Conservation (phyloP, 1,140 invertebrate species). For the Cydia fagiglandana region DNA sequence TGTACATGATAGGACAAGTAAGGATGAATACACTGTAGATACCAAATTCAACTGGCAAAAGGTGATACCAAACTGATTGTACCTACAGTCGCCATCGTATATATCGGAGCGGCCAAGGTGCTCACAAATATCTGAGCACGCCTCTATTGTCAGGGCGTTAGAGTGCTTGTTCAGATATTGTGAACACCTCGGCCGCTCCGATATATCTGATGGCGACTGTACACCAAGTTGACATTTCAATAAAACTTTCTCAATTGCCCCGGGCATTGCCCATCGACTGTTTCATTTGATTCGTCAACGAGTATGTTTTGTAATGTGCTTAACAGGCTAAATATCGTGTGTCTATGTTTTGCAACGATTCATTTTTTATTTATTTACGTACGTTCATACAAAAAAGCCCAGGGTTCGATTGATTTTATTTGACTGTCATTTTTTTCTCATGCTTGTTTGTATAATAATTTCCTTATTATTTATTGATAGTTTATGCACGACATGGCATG, state of each 20-base stretch:
- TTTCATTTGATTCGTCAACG: not conserved
- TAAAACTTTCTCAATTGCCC: not conserved
- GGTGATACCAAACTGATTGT: too few relatives aligned
- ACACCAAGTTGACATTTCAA: not conserved
- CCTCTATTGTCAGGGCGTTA: too few relatives aligned
- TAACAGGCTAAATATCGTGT: constrained; percentile 20
- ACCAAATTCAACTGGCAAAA: too few relatives aligned
- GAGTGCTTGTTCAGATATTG: too few relatives aligned
- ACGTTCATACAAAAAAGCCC: not conserved
- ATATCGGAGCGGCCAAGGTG: too few relatives aligned
- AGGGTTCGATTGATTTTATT: constrained; percentile 16
- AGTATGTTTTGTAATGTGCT: not conserved
- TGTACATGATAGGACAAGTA: too few relatives aligned
- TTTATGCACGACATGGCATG: not conserved
- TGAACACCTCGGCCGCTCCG: too few relatives aligned
- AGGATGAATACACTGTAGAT: too few relatives aligned
- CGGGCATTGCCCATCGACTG: not conserved
- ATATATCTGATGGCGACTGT: too few relatives aligned
- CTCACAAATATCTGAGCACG: too few relatives aligned
- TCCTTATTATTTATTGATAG: not conserved
- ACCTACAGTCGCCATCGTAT: too few relatives aligned
- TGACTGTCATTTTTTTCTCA: not conserved
- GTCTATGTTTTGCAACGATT: constrained; percentile 7
- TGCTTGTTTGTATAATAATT: not conserved
- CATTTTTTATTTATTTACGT: constrained; percentile 14